Evolutionary conservation across 2,113 vertebrate genomes (phyloP), one percentile per base, ranked within the genome.

Genomic region (Cichladusa arquata): DNA sequence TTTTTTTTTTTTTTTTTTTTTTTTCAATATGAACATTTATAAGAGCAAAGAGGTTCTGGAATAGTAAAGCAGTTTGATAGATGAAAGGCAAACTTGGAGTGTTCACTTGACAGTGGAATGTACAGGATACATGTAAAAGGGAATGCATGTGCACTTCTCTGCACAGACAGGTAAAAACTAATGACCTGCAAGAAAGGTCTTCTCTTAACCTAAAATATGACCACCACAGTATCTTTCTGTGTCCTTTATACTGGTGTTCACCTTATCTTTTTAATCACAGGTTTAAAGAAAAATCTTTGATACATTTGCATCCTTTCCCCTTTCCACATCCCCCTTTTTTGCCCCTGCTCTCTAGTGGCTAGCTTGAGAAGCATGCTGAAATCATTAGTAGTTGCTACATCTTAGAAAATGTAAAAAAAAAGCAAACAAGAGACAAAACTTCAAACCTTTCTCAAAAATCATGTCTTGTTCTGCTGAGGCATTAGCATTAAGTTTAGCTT

Each of bases 221-320:
- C 8, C 34, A 64, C 12, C 4, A 53, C 24, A 65, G 53, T 31
- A 48, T 28, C 9, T 24, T 80, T 64, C 33, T 47, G 12, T 36
- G 31, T 36, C 48, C n/a, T 53, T 84, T 66, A 73, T 1, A 2
- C 8, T 34, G 3, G 8, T 25, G 17, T 6, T 31, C 54, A 44
- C 38, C 12, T 76, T 72, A 15, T 66, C 19, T 36, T 85, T 69
- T 80, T 73, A 88, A 60, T 61, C 6, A 9, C 28, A 40, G 10
- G 2, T 66, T 82, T 88, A 47, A 86, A 74, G 19, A 79, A 66
- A 85, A 62, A 33, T 44, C 9, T 85, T 67, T 67, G 12, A 62
- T 33, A 31, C 2, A 12, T 45, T 66, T 5, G 11, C 14, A 14
- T 0, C 0, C 1, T 40, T 26, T 34, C 19, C 3, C 8, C 14